Evolutionary conservation across 2,888 invertebrate genomes (phyloP), one percentile per base, ranked within the genome.

Genomic region (Chrysomela aeneicollis): DNA sequence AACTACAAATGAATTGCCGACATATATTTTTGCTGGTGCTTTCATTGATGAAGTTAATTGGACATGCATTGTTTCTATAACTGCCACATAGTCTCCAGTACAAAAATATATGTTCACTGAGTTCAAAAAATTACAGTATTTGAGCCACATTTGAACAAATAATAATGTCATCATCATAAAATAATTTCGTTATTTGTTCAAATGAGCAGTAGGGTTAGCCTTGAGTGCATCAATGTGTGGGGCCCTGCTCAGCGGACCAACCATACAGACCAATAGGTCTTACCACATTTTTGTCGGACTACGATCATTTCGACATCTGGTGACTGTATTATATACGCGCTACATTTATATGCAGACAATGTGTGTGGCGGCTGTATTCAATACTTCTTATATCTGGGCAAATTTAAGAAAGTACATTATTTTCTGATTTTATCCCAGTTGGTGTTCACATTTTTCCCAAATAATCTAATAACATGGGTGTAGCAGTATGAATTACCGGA

Each of bases 301-400:
- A 68, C 63, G 63, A 61, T 64, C 58, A 55, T 59, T 64, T 67
- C 64, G 67, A 68, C 65, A 67, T 66, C 69, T 64, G 66, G 68
- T 68, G 62, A 69, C 63, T 70, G 63, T 70, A 47, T 61, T 54
- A 61, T 59, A 46, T 63, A 70, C 73, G 73, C 74, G 74, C 74
- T 76, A 77, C 75, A 76, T 74, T 73, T 71, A 81, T 82, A 85
- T 86, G 86, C 87, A 87, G 86, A 86, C 87, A 87, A 87, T 87
- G 87, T 87, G 87, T 86, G 85, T 86, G 87, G 86, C 85, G 86
- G 86, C 86, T 85, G 76, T 75, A 76, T 64, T 37, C 18, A 54
- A 30, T 61, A 59, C 58, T 60, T 55, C 49, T 49, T 30, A 21
- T 30, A 17, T 55, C 37, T 35, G n/a, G 9, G 21, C 26, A 47